These are phyloP conservation scores for Galerucella pusilla DNA, from an alignment of 2,888 invertebrate species.

Conservation along the genomic window DNA sequence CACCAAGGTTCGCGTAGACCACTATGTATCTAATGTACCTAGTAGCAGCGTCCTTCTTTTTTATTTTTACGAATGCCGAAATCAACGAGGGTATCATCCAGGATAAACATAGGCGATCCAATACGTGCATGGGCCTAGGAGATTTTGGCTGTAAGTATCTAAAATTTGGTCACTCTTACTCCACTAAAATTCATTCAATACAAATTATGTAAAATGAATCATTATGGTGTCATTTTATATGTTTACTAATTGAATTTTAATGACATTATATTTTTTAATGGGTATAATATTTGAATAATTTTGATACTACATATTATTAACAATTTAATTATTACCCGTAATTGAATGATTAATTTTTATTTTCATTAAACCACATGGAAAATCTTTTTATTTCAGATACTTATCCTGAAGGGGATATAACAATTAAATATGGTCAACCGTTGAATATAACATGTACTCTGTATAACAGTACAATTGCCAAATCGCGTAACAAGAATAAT, in stretches of 20 bases:
- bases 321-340: no score
- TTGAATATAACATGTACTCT: slow-evolving; percentile 75
- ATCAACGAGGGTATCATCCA: slow-evolving; percentile 6
- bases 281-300: no score
- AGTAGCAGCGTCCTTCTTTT: slow-evolving; percentile 26
- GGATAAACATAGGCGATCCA: neutral
- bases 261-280: no score
- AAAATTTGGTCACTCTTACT: no score
- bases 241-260: no score
- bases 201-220: no score
- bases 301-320: no score
- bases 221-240: no score
- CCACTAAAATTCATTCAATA: no score
- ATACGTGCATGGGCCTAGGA: slow-evolving; percentile 9
- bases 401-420: slow-evolving; percentile 61
- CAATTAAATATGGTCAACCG: slow-evolving; percentile 70
- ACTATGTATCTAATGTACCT: slow-evolving; percentile 31
- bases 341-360: no score
- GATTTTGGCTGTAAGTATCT: slow-evolving; percentile 41
- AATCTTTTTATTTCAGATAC: slow-evolving; percentile 56
- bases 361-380: no score
- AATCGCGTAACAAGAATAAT: slow-evolving; percentile 51
- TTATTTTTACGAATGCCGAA: slow-evolving; percentile 19
- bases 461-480: slow-evolving; percentile 64
- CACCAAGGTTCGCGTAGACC: slow-evolving; percentile 6